Base-by-base conservation (phyloP, 2,888 invertebrate genomes). In the Drosophila pseudotalamancana region DNA sequence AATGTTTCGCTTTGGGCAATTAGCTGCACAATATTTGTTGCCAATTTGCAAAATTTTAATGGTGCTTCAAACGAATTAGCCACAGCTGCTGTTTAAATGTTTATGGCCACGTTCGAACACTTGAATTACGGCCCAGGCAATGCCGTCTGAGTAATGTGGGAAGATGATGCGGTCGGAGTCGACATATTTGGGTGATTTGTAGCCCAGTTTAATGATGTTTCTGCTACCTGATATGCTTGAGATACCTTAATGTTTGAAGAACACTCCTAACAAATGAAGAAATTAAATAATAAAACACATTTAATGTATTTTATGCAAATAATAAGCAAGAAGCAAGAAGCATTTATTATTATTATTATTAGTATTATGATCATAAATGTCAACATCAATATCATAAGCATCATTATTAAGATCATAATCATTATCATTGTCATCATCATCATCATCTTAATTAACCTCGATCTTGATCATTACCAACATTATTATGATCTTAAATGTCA, bases 11-110 rank as follows among this genome's bases (percentile, higher is more conserved):
- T 63, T 37, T 37, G 42, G 21, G 45, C 71, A 72, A 72, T 72
- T 72, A 72, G 56, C 56, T 61, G 62, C 40, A 72, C 55, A 68
- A 73, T 72, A 57, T 68, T 63, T 72, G 49, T 42, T 16, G 65
- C 29, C 67, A 57, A 67, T 64, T 72, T 57, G 53, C 43, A 39
- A 63, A 43, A 56, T 50, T 69, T 81, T 77, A 78, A 84, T 84
- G 77, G 66, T 42, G 61, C 59, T 68, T 72, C 60, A 66, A 77
- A 65, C 63, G 77, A 81, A 78, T 81, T 85, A 69, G 77, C 66
- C 43, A 59, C 68, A 69, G 85, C 85, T 81, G 85, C 78, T 73
- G 71, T 48, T 66, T 43, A 18, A 55, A 40, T 32, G 42, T 74
- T 77, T 70, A 70, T 74, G 68, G 29, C 39, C n/a, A 31, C 31